Percentiles rank a stretch among this genome's conserved stretches.
Evolutionary conservation across 2,113 vertebrate species (phyloP).

Genomic region (Erythrolamprus reginae): DNA sequence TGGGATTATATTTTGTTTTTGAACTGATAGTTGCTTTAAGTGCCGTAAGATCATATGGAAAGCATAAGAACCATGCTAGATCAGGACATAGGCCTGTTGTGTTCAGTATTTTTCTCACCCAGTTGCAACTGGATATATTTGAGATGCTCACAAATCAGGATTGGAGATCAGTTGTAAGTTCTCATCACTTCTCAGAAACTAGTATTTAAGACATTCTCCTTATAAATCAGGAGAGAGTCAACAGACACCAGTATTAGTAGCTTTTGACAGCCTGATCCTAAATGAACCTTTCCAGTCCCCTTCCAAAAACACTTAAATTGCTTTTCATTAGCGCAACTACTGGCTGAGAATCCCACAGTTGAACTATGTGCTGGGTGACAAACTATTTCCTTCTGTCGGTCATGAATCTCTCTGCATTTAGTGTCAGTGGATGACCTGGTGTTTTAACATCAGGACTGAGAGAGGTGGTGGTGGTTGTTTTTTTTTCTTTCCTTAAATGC

Average conservation of each 20-base stretch:
- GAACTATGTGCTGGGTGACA: background rate
- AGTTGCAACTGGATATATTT: background rate
- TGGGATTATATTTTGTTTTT: background rate
- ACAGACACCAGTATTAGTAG: background rate
- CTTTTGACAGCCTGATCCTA: background rate
- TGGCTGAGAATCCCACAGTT: background rate
- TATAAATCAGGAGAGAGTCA: background rate
- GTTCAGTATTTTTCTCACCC: background rate
- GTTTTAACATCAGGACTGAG: background rate
- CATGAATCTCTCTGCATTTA: background rate
- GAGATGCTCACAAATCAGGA: background rate
- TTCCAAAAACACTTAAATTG: background rate
- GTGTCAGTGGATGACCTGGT: background rate
- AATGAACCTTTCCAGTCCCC: background rate
- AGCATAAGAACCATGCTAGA: background rate
- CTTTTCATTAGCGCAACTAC: background rate
- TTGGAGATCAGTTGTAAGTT: background rate
- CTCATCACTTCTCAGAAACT: background rate
- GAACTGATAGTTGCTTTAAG: slow-evolving; percentile 13
- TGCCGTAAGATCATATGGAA: background rate
- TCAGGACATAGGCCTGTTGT: background rate
- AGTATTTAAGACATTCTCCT: background rate
- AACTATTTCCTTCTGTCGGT: background rate
- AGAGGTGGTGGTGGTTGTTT: background rate
- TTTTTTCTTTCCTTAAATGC: background rate